Conservation (phyloP, 2,113 vertebrate species). For the Sialia sialis region DNA sequence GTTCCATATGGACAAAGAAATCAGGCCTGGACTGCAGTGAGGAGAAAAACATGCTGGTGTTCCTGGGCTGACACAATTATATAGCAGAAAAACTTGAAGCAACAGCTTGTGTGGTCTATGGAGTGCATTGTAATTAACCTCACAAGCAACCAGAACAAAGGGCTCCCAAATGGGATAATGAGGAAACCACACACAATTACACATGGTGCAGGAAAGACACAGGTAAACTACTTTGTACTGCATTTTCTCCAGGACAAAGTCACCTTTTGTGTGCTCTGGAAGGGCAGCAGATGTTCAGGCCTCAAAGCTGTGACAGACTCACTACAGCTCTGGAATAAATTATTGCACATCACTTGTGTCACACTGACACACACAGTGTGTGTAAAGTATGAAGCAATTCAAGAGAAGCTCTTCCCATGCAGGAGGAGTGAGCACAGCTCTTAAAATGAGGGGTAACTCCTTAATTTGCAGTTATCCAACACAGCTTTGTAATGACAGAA, state of each 20-base stretch:
- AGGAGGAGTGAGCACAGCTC: neutral
- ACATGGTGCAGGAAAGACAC: neutral
- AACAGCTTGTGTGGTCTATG: neutral
- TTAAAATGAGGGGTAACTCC: neutral
- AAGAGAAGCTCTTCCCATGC: neutral
- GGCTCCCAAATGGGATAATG: neutral
- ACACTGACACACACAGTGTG: accelerated
- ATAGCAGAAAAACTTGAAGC: neutral
- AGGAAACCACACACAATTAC: neutral
- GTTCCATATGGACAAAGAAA: neutral
- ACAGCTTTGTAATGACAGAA: neutral
- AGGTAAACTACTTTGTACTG: neutral
- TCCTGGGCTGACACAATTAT: neutral
- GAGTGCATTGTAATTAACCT: neutral
- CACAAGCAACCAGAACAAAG: neutral
- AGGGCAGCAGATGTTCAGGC: neutral
- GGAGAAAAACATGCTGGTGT: neutral
- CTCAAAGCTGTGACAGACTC: neutral
- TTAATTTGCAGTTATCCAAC: neutral
- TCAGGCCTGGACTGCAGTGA: neutral
- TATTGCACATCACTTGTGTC: neutral
- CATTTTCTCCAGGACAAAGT: neutral
- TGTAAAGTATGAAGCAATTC: neutral
- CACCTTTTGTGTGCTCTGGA: neutral
- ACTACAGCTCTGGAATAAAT: neutral